phyloP scores from a whole-genome alignment of 2,797 vertebrate genomes.

The Sebastolobus altivelis region DNA sequence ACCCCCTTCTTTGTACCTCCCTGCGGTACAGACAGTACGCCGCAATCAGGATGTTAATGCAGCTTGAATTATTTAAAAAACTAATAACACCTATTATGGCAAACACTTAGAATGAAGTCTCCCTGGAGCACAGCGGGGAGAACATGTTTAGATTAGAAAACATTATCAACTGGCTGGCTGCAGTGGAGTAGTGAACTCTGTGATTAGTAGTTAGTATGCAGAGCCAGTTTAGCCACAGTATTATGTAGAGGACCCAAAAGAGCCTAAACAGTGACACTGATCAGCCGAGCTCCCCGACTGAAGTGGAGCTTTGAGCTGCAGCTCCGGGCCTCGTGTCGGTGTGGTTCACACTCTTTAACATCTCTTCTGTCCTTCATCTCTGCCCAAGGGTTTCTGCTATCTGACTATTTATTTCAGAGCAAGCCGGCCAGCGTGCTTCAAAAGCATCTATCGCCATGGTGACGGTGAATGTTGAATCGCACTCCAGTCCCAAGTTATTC shows the following conservation, averaged over 20 bases:
- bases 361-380: constrained; percentile 59
- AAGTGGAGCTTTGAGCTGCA: constrained; percentile 16
- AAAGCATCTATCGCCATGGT: constrained; percentile 60
- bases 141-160: constrained; percentile 41
- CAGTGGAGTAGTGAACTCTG: not conserved
- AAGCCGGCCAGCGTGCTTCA: constrained; percentile 29
- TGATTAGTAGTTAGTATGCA: constrained; percentile 45
- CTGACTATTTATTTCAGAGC: constrained; percentile 43
- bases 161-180: constrained; percentile 22
- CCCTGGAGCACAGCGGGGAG: constrained; percentile 11
- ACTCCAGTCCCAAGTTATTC: constrained; percentile 34
- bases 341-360: constrained; percentile 46
- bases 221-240: constrained; percentile 7
- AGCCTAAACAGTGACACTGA: constrained; percentile 16
- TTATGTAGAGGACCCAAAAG: constrained; percentile 25
- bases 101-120: constrained; percentile 49
- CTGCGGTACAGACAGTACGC: constrained; percentile 34
- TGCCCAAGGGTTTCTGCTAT: constrained; percentile 47
- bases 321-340: not conserved
- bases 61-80: constrained; percentile 55
- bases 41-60: constrained; percentile 57
- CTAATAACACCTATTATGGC: constrained; percentile 55
- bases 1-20: constrained; percentile 10
- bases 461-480: constrained; percentile 44
- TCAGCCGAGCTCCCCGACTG: not conserved